Evolutionary conservation across 2,797 vertebrate genomes (phyloP), one percentile per base, ranked within the genome.

Genomic region (Cyprinodon diabolis): DNA sequence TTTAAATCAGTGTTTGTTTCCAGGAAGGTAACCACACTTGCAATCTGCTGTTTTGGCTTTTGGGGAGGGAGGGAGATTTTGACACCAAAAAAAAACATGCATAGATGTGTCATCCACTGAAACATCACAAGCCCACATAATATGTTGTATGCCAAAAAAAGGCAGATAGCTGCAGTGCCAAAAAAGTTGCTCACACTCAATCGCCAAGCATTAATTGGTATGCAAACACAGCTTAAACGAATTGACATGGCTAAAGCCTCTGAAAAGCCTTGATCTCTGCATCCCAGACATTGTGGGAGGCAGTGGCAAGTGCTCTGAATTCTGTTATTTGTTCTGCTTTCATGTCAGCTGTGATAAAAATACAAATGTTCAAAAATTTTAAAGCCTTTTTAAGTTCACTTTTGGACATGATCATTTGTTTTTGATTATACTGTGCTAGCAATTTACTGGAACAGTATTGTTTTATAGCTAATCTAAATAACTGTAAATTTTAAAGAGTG

Each of bases 201-300:
- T 57, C 65, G 45, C 47, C 57, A 67, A 69, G 52, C 43, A 37
- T 69, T 60, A 45, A 74, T 79, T 60, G 51, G 69, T 72, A 78
- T 75, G 72, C 69, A 65, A 66, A 67, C 60, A 66, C 56, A 77
- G 37, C 51, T 69, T 69, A 43, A 51, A 75, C 43, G 75, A 60
- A 69, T 25, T 68, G 51, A 68, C 25, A 75, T 54, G 58, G 47
- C 68, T 21, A 72, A 45, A 21, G 43, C 79, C 54, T 68, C 35
- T 75, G 43, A 75, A 71, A 69, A 67, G 17, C 47, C 60, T 75
- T 71, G 49, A 69, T 75, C 62, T 52, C 57, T 23, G 17, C 47
- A 57, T 15, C 37, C 14, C 13, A 55, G 37, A 69, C 51, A 60
- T 63, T 21, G 30, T 45, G 66, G 72, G 51, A 70, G 43, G 49